These are phyloP conservation scores for Aleiodes testaceus DNA, from an alignment of 2,888 invertebrate species.

Conservation along the genomic window DNA sequence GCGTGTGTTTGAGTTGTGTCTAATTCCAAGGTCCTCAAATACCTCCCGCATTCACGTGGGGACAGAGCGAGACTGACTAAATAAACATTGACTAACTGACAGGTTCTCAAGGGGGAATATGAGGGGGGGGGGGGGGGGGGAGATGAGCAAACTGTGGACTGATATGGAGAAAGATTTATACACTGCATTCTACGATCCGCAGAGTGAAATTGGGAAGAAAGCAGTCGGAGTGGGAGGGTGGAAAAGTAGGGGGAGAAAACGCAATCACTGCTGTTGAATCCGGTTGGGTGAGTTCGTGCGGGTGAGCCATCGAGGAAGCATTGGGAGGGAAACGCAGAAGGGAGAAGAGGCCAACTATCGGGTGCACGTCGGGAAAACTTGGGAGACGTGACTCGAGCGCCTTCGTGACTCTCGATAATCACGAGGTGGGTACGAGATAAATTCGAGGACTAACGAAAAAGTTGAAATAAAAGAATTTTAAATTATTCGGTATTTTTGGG, in stretches of 20 bases:
- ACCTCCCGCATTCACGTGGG: slow-evolving; percentile 26
- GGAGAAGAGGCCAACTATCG: slow-evolving; percentile 15
- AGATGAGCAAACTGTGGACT: slow-evolving; percentile 1
- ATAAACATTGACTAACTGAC: slow-evolving; percentile 61
- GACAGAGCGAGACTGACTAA: slow-evolving; percentile 52
- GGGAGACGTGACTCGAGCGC: slow-evolving; percentile 28
- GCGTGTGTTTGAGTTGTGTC: slow-evolving; percentile 48
- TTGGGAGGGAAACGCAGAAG: background rate
- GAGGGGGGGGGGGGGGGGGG: no score
- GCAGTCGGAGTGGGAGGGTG: slow-evolving; percentile 30
- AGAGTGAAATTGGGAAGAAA: slow-evolving; percentile 13
- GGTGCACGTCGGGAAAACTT: slow-evolving; percentile 32
- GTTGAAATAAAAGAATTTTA: background rate
- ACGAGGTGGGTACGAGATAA: slow-evolving; percentile 13
- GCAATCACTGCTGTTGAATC: slow-evolving; percentile 56
- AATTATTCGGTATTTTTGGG: background rate
- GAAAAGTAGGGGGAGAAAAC: slow-evolving; percentile 44
- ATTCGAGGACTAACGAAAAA: background rate
- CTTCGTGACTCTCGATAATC: slow-evolving; percentile 32
- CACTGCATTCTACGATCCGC: slow-evolving; percentile 1
- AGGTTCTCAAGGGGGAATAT: slow-evolving; percentile 46
- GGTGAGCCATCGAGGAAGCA: slow-evolving; percentile 15
- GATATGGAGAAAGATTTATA: slow-evolving; percentile 23
- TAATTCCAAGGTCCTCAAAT: slow-evolving; percentile 57
- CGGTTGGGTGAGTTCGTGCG: slow-evolving; percentile 36